These are phyloP conservation scores for Paracanthobrama guichenoti DNA, from an alignment of 2,113 vertebrate genomes.

Conservation along the genomic window DNA sequence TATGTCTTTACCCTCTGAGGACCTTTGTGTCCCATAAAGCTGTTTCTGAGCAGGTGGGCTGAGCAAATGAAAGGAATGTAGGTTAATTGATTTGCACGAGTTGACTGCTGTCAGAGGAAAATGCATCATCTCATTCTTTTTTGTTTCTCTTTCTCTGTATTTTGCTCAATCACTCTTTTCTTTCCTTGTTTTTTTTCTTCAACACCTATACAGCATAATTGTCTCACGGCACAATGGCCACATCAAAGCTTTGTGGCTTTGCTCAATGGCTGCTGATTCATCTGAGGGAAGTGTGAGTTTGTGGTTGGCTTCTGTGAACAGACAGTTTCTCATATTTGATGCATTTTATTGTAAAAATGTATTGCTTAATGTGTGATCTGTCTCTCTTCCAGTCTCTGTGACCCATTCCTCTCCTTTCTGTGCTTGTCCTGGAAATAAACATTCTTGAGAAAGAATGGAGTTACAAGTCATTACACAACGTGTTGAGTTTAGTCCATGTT, in stretches of 20 bases:
- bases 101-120: not conserved
- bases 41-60: slow-evolving; percentile 10
- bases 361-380: slow-evolving; percentile 15
- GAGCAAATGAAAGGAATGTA: slow-evolving; percentile 21
- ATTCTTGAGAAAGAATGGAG: slow-evolving; percentile 16
- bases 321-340: not conserved
- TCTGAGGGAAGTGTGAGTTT: not conserved
- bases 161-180: not conserved
- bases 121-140: not conserved
- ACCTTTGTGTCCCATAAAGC: not conserved
- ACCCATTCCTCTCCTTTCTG: not conserved
- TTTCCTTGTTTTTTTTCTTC: not conserved
- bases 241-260: not conserved
- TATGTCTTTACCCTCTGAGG: not conserved
- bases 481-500: not conserved
- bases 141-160: not conserved
- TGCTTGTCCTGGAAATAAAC: not conserved
- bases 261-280: not conserved
- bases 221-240: not conserved
- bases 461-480: not conserved
- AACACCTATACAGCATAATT: not conserved
- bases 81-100: slow-evolving; percentile 3
- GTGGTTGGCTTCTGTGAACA: not conserved
- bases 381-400: not conserved
- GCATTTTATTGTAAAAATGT: not conserved